Evolutionary conservation across 2,888 invertebrate species (phyloP).

Genomic region (Patella depressa): DNA sequence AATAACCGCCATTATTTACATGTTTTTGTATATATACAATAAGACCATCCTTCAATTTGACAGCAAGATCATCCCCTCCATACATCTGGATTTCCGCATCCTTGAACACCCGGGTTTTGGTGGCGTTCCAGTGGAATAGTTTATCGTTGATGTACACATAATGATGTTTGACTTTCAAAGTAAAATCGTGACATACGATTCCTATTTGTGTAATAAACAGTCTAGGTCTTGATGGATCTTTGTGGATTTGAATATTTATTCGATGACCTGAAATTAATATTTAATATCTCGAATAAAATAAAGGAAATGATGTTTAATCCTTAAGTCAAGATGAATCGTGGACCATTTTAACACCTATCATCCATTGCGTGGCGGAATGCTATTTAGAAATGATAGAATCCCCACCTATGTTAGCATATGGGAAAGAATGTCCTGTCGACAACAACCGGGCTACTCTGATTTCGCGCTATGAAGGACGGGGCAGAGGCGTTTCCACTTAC

Average conservation of each 20-base stretch:
- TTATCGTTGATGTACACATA: background rate
- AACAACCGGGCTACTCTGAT: too few species aligned
- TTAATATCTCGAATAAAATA: too few species aligned
- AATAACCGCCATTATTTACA: background rate
- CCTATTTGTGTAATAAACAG: background rate
- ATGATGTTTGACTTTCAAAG: background rate
- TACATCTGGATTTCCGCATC: background rate
- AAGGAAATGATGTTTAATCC: too few species aligned
- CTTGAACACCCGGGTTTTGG: background rate
- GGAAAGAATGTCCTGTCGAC: too few species aligned
- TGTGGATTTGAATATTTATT: conserved; percentile 4
- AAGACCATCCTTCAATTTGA: background rate
- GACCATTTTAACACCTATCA: too few species aligned
- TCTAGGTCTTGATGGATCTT: background rate
- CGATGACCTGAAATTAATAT: background rate
- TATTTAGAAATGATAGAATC: too few species aligned
- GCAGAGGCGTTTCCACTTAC: too few species aligned
- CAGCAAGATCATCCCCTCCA: background rate
- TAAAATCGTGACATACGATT: background rate
- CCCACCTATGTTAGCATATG: too few species aligned
- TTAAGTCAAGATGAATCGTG: too few species aligned
- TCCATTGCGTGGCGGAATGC: too few species aligned
- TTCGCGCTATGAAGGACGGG: too few species aligned
- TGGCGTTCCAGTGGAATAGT: background rate
- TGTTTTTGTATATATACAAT: background rate